Evolutionary conservation across 37 sponge, comb jelly and placozoan genomes (phyloP), one percentile per base, ranked within the genome.

Genomic region (Aphrocallistes beatrix): DNA sequence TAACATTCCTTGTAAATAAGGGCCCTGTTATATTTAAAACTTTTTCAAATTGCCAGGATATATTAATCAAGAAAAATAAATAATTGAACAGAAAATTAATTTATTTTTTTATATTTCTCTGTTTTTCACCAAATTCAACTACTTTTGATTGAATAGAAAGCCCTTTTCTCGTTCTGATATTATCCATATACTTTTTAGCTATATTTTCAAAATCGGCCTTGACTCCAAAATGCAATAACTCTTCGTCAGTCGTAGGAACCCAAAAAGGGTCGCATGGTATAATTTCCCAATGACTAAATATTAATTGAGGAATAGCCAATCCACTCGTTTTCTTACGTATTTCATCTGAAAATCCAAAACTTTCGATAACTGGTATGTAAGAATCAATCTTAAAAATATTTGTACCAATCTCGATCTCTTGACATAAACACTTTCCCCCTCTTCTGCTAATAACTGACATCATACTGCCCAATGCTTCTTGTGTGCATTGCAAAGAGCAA

Each of bases 211-310:
- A 91, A 86, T 98, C 99, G 1, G 95, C 99, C 51, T 95, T 91
- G 84, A 95, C 96, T 38, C 99, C 99, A 91, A 91, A 95, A 39
- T 98, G 96, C 1, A 90, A 86, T 51, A 98, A 81, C 38, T 98
- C 99, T 83, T 98, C 99, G 36, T 94, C 99, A 1, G 99, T 94
- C 0, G 99, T 93, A 25, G 99, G 99, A 17, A 94, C 92, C 99
- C 99, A 97, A 81, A 94, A 97, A 8, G 99, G 99, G 83, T 97
- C 95, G 30, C 40, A 83, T 51, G 86, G 88, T 36, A 97, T 89
- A 37, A 96, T 91, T 91, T 94, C 99, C 99, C 99, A 98, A 82
- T 98, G 94, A 60, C 91, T 93, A 82, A 98, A 98, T 38, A 98
- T 84, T 0, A 98, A 90, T 88, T 98, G 99, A 17, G 99, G 99